Evolutionary conservation across 2,797 vertebrate genomes (phyloP).

Genomic region (Sus cebifrons): DNA sequence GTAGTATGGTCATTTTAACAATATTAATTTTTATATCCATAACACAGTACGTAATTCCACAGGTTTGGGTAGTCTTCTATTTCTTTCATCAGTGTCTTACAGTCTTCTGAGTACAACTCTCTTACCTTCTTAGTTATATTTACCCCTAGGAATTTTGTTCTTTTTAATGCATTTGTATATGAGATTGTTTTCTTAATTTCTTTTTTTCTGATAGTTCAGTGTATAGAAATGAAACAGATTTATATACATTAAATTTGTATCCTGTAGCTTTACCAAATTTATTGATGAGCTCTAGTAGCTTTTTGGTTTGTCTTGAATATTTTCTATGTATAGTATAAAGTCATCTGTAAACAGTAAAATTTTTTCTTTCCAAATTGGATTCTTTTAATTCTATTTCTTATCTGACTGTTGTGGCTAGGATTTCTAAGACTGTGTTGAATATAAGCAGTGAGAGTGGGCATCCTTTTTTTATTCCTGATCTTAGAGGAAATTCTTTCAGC

Average conservation of each 20-base stretch:
- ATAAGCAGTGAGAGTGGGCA: too few species aligned
- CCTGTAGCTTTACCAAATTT: not conserved
- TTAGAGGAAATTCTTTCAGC: too few species aligned
- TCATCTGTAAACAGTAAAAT: too few species aligned
- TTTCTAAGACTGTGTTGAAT: too few species aligned
- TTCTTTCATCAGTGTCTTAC: not conserved
- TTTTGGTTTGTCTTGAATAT: not conserved
- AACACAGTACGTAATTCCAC: not conserved
- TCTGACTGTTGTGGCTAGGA: too few species aligned
- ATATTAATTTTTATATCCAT: not conserved
- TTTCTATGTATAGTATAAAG: too few species aligned
- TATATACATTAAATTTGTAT: not conserved
- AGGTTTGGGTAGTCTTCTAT: not conserved
- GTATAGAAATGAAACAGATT: not conserved
- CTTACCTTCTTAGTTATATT: not conserved
- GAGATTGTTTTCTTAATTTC: not conserved
- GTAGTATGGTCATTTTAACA: not conserved
- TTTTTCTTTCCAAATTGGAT: too few species aligned
- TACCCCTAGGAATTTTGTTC: not conserved
- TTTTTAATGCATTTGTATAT: not conserved
- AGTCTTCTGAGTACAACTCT: not conserved
- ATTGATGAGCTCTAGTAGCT: not conserved
- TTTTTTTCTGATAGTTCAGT: not conserved
- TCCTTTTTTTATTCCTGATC: too few species aligned
- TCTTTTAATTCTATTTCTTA: too few species aligned